A percentile compares a stretch with the other conserved stretches of the same genome.
These are phyloP conservation scores for Ranitomeya imitator DNA, from an alignment of 2,113 vertebrate species.

Conservation along the genomic window DNA sequence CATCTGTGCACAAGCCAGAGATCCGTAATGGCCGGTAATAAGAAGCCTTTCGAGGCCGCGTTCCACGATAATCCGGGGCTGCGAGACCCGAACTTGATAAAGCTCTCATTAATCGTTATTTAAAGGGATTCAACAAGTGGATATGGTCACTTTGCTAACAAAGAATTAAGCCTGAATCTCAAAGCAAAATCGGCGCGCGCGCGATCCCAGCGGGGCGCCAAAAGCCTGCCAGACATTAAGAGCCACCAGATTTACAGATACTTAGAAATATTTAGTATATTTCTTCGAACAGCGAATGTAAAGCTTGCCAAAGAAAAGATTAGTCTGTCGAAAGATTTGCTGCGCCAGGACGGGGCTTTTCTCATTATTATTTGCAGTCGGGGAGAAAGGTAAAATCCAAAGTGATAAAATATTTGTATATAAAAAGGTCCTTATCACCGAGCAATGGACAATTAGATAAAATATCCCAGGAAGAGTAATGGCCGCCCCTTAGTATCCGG, in stretches of 20 bases:
- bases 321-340: conserved; percentile 52
- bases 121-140: conserved; percentile 42
- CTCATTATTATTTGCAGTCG: conserved; percentile 48
- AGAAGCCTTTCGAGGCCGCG: background rate
- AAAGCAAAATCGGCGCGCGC: conserved; percentile 43
- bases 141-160: conserved; percentile 53
- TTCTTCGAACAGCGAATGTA: conserved; percentile 32
- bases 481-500: background rate
- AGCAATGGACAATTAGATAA: conserved; percentile 44
- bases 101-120: conserved; percentile 46
- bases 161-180: conserved; percentile 41
- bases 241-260: conserved; percentile 56
- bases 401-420: conserved; percentile 51
- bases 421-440: conserved; percentile 36
- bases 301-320: conserved; percentile 58
- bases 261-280: conserved; percentile 57
- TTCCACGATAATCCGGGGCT: background rate
- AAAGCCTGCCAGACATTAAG: conserved; percentile 35
- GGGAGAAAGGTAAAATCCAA: conserved; percentile 8
- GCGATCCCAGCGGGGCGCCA: conserved; percentile 36
- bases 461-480: conserved; percentile 7
- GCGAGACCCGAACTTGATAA: conserved; percentile 5
- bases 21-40: background rate
- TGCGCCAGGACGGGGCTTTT: background rate
- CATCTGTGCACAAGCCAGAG: background rate